A percentile compares a stretch with the other conserved stretches of the same genome.
Evolutionary conservation across 1,140 invertebrate genomes (phyloP).

Genomic region (Brachionus sp.): DNA sequence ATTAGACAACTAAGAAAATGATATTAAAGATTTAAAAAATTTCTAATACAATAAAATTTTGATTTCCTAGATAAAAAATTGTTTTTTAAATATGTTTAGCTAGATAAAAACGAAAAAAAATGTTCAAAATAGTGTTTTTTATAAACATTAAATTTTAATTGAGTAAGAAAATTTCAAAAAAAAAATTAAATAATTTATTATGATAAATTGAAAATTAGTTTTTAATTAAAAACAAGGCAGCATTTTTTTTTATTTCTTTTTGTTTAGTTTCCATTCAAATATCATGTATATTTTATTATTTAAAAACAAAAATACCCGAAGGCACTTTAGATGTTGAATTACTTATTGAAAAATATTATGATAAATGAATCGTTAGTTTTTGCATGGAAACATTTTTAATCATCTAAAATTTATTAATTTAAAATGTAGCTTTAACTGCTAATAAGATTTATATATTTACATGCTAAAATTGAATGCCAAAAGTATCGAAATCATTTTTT

Average conservation of each 20-base stretch:
- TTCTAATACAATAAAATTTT: no score
- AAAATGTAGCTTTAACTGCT: not conserved
- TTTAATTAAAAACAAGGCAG: not conserved
- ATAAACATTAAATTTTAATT: not conserved
- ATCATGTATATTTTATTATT: not conserved
- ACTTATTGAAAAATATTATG: not conserved
- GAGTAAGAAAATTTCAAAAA: no score
- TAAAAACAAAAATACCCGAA: not conserved
- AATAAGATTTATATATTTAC: not conserved
- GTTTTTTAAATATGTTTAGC: no score
- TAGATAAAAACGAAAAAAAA: no score
- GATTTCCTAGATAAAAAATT: no score
- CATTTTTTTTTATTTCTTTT: not conserved
- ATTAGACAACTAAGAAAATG: not conserved
- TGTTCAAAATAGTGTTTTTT: no score
- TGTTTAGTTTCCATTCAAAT: not conserved
- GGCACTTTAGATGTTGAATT: not conserved
- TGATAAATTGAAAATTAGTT: not conserved
- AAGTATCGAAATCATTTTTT: not conserved
- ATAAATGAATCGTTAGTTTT: not conserved
- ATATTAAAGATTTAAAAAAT: not conserved
- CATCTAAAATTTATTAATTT: not conserved
- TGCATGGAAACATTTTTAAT: not conserved
- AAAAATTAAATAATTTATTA: no score
- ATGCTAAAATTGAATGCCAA: not conserved